Percentiles rank a stretch among this genome's conserved stretches.
phyloP scores from a whole-genome alignment of 2,888 invertebrate species.

The Andrena minutula region DNA sequence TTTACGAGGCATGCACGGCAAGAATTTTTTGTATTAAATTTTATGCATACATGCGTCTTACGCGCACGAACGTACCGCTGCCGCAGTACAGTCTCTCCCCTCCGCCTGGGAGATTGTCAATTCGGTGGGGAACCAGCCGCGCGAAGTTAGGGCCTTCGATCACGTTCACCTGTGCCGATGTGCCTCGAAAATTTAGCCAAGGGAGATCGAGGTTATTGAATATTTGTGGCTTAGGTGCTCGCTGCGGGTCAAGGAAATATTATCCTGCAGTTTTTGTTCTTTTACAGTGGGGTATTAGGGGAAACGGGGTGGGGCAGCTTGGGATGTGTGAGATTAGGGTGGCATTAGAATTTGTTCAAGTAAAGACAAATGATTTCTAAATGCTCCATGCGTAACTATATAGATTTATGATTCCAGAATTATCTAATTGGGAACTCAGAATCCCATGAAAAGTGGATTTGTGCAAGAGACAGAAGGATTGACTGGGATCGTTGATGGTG shows the following conservation, averaged over 20 bases:
- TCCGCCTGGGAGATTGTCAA: constrained; percentile 4
- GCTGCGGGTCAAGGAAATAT: background rate
- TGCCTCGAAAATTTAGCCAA: constrained; percentile 19
- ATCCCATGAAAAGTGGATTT: constrained; percentile 5
- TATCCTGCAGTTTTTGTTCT: background rate
- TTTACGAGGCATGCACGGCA: constrained; percentile 63
- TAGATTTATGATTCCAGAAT: no score
- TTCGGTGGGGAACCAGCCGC: constrained; percentile 3
- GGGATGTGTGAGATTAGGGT: no score
- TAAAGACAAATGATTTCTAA: no score
- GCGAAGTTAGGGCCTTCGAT: constrained; percentile 10
- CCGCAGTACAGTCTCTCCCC: background rate
- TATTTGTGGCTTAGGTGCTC: constrained; percentile 10
- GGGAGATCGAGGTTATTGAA: constrained; percentile 28
- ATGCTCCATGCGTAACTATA: no score
- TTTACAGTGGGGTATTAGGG: background rate
- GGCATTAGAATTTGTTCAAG: no score
- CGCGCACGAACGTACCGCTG: constrained; percentile 17
- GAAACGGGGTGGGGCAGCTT: no score
- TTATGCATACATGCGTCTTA: constrained; percentile 50
- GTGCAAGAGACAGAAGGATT: constrained; percentile 7
- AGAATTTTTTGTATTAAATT: constrained; percentile 70
- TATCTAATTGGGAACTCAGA: no score
- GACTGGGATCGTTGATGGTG: constrained; percentile 18
- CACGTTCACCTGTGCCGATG: background rate